phyloP scores from a whole-genome alignment of 2,113 vertebrate genomes.

The Morone saxatilis region DNA sequence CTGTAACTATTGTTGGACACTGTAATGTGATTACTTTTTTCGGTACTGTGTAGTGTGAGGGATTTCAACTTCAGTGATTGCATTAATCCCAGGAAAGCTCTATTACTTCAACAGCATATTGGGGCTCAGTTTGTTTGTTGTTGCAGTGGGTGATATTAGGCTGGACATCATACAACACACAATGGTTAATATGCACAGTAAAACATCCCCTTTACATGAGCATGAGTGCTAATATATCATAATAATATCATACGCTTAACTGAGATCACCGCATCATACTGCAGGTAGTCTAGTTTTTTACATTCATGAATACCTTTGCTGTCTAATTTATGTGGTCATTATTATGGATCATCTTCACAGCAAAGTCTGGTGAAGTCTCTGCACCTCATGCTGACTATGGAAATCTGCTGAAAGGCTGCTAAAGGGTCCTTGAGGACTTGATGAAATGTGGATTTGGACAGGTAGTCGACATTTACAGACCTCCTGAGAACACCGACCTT shows the following conservation, averaged over 20 bases:
- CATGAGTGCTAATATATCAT: not conserved
- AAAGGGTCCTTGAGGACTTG: not conserved
- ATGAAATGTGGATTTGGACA: not conserved
- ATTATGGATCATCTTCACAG: not conserved
- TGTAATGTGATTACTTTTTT: slow-evolving; percentile 14
- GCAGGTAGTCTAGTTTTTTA: not conserved
- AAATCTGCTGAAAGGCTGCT: not conserved
- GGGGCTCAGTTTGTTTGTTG: too few relatives aligned
- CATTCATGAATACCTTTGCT: not conserved
- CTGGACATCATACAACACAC: not conserved
- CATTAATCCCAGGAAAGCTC: not conserved
- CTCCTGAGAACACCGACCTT: not conserved
- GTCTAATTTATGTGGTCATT: not conserved
- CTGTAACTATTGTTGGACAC: slow-evolving; percentile 5
- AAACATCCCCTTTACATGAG: not conserved
- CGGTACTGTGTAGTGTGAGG: not conserved
- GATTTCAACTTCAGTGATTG: not conserved
- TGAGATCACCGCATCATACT: not conserved
- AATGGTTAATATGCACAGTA: not conserved
- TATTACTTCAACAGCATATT: not conserved
- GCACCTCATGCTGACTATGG: not conserved
- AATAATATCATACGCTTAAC: not conserved
- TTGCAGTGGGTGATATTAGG: too few relatives aligned
- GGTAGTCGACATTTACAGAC: not conserved
- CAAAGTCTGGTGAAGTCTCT: not conserved